Base-by-base conservation (phyloP, 2,113 vertebrate genomes). In the Trogon surrucura region DNA sequence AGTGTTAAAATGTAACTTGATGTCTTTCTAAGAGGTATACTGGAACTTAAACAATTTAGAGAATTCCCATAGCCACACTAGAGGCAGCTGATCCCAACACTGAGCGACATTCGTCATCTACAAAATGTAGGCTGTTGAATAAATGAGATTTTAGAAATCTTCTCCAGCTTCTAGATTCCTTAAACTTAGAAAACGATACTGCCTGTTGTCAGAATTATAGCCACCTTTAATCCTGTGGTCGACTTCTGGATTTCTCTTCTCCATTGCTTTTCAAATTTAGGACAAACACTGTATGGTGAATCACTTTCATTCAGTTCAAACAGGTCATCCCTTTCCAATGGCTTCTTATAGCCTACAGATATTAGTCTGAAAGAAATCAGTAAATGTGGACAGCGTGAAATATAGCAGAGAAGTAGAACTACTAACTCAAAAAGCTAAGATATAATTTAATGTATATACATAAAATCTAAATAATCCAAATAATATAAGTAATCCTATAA, bases 231-330 rank as follows among this genome's bases (percentile, higher is more conserved):
- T 25, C 58, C 87, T 32, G 84, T 72, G 34, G 83, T 38, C 89
- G 75, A 75, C 8, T 57, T 92, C 60, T 89, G 88, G 34, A 91
- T 27, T 93, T 96, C 95, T 70, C 95, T 97, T 22, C 88, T 97
- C 96, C 95, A 97, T 11, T 97, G 94, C 54, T 97, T 98, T 96
- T 97, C 95, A 92, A 98, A 98, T 60, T 77, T 72, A n/a, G 97
- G 95, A 87, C 89, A 96, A 41, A 98, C 58, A 1, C 4, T 72
- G 36, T 95, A 97, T 0, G 91, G 84, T n/a, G 97, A 98, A 89
- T 97, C 96, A 51, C n/a, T 54, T 66, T 92, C 91, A 65, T 57
- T 95, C 56, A 97, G 54, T 65, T 98, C 97, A 91, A 96, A 96
- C 29, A 98, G 80, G 48, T 97, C 95, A 22, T 95, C 75, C 88